phyloP scores from a whole-genome alignment of 2,113 vertebrate genomes.

The Paracanthobrama guichenoti region DNA sequence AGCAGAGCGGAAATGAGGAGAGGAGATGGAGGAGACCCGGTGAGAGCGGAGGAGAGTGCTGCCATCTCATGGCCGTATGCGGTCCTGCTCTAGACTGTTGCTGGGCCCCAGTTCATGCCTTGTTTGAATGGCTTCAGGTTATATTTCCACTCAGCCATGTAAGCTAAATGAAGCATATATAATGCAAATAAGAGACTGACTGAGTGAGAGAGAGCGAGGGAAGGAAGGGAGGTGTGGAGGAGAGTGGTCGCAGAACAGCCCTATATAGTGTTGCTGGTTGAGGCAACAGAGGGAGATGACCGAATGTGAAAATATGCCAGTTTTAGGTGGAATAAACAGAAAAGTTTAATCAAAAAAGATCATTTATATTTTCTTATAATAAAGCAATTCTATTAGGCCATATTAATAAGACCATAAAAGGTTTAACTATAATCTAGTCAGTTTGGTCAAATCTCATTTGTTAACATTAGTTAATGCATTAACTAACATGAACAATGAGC shows the following conservation, averaged over 20 bases:
- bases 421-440: not conserved
- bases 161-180: slow-evolving; percentile 75
- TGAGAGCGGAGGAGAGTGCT: slow-evolving; percentile 55
- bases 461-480: no score
- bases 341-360: not conserved
- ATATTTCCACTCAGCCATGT: slow-evolving; percentile 71
- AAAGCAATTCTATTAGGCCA: not conserved
- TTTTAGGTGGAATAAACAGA: not conserved
- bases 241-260: slow-evolving; percentile 56
- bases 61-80: slow-evolving; percentile 64
- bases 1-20: slow-evolving; percentile 37
- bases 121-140: slow-evolving; percentile 68
- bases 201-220: slow-evolving; percentile 58
- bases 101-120: slow-evolving; percentile 8
- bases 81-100: slow-evolving; percentile 40
- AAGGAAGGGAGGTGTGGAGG: slow-evolving; percentile 51
- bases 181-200: slow-evolving; percentile 73
- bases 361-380: not conserved
- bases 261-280: slow-evolving; percentile 62
- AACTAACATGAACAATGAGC: no score
- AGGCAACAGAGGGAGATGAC: slow-evolving; percentile 63
- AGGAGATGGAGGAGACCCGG: slow-evolving; percentile 51
- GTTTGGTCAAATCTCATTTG: no score
- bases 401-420: not conserved
- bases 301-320: slow-evolving; percentile 57